Percentiles rank a stretch among this genome's conserved stretches.
phyloP scores from a whole-genome alignment of 2,797 vertebrate species.

The Sebastiscus albofasciatus region DNA sequence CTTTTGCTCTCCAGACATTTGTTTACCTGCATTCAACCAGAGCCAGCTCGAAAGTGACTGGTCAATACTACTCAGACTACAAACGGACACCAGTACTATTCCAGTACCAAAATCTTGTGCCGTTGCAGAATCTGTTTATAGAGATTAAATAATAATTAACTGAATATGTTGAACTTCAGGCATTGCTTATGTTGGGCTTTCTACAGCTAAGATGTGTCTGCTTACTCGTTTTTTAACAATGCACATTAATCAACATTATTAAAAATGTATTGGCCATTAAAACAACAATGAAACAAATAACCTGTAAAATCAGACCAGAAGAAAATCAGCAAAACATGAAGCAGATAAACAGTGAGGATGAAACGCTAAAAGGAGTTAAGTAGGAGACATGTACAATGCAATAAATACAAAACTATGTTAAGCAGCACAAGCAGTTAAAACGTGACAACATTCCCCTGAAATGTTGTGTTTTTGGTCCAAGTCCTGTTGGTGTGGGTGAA shows the following conservation, averaged over 20 bases:
- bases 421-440: not conserved
- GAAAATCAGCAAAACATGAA: not conserved
- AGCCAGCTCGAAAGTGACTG: too few relatives aligned
- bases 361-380: not conserved
- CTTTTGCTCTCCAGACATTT: too few relatives aligned
- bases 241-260: not conserved
- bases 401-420: too few relatives aligned
- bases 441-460: not conserved
- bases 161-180: not conserved
- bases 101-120: too few relatives aligned
- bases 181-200: not conserved
- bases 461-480: not conserved
- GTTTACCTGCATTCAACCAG: too few relatives aligned
- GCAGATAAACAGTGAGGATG: not conserved
- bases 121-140: too few relatives aligned
- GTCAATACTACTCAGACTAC: too few relatives aligned
- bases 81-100: rapidly evolving
- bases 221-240: not conserved
- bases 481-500: not conserved
- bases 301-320: not conserved
- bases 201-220: not conserved
- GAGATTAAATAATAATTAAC: not conserved
- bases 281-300: not conserved
- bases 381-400: not conserved
- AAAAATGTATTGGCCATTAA: not conserved